Conservation (phyloP, 1,140 invertebrate genomes). For the Tyrophagus putrescentiae region DNA sequence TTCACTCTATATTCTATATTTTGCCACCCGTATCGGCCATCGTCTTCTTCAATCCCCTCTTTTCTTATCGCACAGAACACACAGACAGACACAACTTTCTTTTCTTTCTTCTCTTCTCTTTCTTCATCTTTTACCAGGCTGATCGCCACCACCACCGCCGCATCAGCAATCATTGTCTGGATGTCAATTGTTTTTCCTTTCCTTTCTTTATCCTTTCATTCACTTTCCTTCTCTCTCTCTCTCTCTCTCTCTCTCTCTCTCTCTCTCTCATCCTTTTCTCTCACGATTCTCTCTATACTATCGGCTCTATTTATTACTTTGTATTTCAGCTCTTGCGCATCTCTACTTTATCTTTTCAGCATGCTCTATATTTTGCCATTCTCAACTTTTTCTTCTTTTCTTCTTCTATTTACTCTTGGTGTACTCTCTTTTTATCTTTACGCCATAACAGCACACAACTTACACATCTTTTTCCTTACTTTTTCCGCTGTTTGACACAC, state of each 20-base stretch:
- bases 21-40: background rate
- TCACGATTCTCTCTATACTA: too few species aligned
- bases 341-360: background rate
- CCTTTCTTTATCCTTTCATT: background rate
- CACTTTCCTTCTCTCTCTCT: background rate
- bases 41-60: background rate
- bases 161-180: background rate
- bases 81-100: background rate
- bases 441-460: background rate
- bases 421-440: background rate
- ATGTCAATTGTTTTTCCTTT: background rate
- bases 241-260: background rate
- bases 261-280: background rate
- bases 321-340: background rate
- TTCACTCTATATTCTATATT: too few species aligned
- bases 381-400: background rate
- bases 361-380: background rate
- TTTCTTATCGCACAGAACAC: background rate
- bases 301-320: too few species aligned
- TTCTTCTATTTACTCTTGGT: background rate
- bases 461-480: background rate
- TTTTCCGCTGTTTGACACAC: background rate
- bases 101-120: background rate
- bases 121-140: background rate
- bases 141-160: background rate